phyloP scores from a whole-genome alignment of 2,113 vertebrate species.

The Leptosomus discolor region DNA sequence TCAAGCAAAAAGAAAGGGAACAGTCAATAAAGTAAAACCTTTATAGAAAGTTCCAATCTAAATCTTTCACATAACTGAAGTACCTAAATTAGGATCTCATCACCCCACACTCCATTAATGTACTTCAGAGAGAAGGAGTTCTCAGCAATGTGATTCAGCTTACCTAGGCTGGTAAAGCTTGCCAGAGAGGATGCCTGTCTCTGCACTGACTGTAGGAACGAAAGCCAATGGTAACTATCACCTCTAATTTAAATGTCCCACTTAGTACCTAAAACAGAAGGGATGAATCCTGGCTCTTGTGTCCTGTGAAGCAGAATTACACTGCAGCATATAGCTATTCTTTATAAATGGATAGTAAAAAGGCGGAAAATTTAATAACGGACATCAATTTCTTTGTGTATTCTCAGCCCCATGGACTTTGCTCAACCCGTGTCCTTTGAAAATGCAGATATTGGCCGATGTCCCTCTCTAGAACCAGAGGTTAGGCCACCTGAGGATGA shows the following conservation, averaged over 20 bases:
- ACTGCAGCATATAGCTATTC: background rate
- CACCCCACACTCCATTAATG: background rate
- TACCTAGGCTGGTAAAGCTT: background rate
- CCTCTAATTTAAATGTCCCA: background rate
- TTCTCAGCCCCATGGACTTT: slow-evolving; percentile 89
- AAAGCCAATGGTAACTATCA: background rate
- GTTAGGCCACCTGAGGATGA: slow-evolving; percentile 49
- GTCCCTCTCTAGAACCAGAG: slow-evolving; percentile 73
- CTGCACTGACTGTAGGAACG: background rate
- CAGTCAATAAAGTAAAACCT: background rate
- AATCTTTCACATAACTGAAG: background rate
- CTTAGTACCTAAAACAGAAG: background rate
- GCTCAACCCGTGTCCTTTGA: slow-evolving; percentile 88
- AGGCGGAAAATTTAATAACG: background rate
- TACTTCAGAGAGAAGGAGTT: background rate
- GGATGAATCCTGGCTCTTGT: background rate
- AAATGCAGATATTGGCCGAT: slow-evolving; percentile 93
- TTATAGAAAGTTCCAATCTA: background rate
- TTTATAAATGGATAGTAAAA: background rate
- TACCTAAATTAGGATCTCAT: background rate
- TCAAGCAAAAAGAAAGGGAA: background rate
- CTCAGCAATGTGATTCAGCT: background rate
- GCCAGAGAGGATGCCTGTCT: background rate
- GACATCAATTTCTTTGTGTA: background rate
- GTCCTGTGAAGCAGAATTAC: background rate